phyloP scores from a whole-genome alignment of 2,113 vertebrate species.

The Dasyornis broadbenti region DNA sequence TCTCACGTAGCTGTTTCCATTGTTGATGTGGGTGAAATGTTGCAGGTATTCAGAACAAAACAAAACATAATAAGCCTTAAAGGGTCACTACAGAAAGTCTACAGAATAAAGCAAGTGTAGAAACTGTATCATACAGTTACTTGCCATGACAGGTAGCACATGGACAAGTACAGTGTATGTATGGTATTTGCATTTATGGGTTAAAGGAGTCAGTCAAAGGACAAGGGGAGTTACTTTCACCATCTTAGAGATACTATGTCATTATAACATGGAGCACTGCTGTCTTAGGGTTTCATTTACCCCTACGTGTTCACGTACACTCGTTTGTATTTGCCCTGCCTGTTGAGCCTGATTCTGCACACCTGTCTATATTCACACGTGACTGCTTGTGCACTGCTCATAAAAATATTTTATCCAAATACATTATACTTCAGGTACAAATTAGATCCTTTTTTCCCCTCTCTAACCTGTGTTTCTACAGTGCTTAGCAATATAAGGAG shows the following conservation, averaged over 20 bases:
- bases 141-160: background rate
- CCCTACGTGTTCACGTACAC: background rate
- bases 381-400: background rate
- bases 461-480: background rate
- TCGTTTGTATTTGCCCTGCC: background rate
- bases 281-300: background rate
- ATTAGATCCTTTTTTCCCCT: background rate
- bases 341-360: background rate
- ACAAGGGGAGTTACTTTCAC: background rate
- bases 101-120: background rate
- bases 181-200: background rate
- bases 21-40: fast-evolving
- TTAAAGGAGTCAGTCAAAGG: background rate
- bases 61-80: background rate
- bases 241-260: background rate
- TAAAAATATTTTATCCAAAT: background rate
- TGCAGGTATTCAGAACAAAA: background rate
- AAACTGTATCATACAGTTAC: background rate
- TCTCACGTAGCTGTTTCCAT: background rate
- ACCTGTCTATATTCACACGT: background rate
- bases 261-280: background rate
- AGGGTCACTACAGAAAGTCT: background rate
- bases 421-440: background rate
- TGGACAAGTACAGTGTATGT: background rate
- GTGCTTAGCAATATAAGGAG: background rate